Evolutionary conservation across 2,113 vertebrate species (phyloP).

Genomic region (Trematocara stigmaticum): DNA sequence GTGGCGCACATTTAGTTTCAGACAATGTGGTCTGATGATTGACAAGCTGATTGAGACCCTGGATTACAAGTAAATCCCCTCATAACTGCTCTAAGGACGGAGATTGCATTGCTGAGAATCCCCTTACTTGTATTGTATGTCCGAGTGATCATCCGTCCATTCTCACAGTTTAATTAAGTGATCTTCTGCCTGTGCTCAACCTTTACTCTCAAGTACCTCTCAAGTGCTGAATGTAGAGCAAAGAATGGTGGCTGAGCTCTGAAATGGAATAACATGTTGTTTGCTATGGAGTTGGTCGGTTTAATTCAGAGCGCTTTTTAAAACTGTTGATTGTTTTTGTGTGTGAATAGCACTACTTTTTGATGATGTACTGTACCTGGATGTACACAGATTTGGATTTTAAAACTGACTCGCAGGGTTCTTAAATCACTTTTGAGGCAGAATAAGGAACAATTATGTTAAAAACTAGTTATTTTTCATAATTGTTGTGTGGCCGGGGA

Average conservation of each 20-base stretch:
- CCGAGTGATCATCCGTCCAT: constrained; percentile 9
- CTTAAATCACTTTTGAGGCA: background rate
- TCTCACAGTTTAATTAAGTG: constrained; percentile 46
- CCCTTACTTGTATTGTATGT: background rate
- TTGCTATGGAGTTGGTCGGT: background rate
- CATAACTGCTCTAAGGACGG: constrained; percentile 17
- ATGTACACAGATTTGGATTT: background rate
- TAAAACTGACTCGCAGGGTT: background rate
- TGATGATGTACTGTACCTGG: background rate
- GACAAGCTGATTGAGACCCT: constrained; percentile 25
- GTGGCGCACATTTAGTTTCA: background rate
- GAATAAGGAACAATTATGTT: background rate
- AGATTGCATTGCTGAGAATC: background rate
- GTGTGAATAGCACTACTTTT: background rate
- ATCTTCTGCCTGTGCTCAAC: background rate
- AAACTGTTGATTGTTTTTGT: background rate
- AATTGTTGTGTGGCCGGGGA: background rate
- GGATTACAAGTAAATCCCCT: constrained; percentile 59
- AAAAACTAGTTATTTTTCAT: background rate
- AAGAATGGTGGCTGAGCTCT: background rate
- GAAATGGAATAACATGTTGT: background rate
- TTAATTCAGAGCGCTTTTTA: background rate
- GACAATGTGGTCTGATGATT: constrained; percentile 23
- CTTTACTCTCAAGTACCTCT: background rate
- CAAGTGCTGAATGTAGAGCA: background rate